Conservation (phyloP, 2,113 vertebrate genomes). For the Struthidea cinerea region DNA sequence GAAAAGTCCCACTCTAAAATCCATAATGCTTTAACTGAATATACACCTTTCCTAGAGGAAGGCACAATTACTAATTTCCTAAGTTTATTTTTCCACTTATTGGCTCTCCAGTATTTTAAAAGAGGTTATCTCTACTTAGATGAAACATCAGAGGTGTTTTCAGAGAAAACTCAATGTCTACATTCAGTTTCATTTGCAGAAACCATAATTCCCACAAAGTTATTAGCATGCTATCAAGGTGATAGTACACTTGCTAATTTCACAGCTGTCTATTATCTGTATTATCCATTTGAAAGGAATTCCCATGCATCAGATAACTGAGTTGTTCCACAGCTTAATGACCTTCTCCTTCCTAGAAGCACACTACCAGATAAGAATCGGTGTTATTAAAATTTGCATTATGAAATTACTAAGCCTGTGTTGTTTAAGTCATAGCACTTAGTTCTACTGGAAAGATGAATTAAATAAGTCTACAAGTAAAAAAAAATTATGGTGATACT, state of each 20-base stretch:
- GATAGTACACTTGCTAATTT: neutral
- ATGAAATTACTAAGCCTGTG: neutral
- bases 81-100: neutral
- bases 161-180: neutral
- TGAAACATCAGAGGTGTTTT: neutral
- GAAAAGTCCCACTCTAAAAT: neutral
- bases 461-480: neutral
- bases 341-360: neutral
- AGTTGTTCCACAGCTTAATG: neutral
- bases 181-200: neutral
- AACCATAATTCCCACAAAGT: neutral
- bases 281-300: neutral
- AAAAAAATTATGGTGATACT: neutral
- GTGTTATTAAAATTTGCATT: neutral
- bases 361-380: neutral
- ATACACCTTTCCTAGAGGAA: neutral
- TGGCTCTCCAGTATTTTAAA: neutral
- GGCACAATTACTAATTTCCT: neutral
- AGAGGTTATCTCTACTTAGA: neutral
- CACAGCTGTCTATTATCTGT: neutral
- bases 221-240: neutral
- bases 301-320: neutral
- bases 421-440: neutral
- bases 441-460: neutral
- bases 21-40: neutral